Base-by-base conservation (phyloP, 2,113 vertebrate genomes). In the Oreocharis arfaki region DNA sequence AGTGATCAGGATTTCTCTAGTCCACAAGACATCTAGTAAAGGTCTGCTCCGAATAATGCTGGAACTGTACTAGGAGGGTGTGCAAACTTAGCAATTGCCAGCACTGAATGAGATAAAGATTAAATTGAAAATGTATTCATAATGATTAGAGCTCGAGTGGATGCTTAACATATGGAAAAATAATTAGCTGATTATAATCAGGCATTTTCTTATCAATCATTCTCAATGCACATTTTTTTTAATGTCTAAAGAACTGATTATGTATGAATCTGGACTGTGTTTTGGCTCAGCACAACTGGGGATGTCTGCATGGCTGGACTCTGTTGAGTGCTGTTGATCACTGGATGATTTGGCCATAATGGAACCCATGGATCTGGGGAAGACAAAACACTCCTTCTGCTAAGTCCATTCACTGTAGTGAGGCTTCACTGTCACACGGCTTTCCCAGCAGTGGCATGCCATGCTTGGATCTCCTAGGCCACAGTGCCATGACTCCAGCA, bases 171-270 rank as follows among this genome's bases (percentile, higher is more conserved):
- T 71, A 76, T 70, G 71, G 90, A 86, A 88, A 93, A 92, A 77
- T 61, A 88, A 92, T 86, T 73, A 92, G 59, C 59, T 92, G 88
- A 88, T 95, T 89, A 95, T 55, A 86, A 90, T 92, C 55, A 90
- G 21, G 35, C 28, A 65, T 83, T 69, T 90, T 90, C 46, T 76
- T 77, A 92, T 88, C 87, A 76, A 64, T 85, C 61, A 87, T 65
- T 91, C 78, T 76, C 63, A 75, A 35, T 47, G 59, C 46, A 73
- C 37, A 6, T 52, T 83, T 71, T 83, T 87, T 89, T 76, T 30
- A 60, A 35, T 65, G 32, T 47, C 50, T 69, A 44, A 76, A 90
- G 75, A 80, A 65, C 32, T 65, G 59, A 80, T 80, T 83, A 53
- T 57, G 46, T 64, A 46, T 11, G 17, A 86, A 71, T 22, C n/a